phyloP scores from a whole-genome alignment of 1,140 invertebrate species.

The Cylas formicarius region DNA sequence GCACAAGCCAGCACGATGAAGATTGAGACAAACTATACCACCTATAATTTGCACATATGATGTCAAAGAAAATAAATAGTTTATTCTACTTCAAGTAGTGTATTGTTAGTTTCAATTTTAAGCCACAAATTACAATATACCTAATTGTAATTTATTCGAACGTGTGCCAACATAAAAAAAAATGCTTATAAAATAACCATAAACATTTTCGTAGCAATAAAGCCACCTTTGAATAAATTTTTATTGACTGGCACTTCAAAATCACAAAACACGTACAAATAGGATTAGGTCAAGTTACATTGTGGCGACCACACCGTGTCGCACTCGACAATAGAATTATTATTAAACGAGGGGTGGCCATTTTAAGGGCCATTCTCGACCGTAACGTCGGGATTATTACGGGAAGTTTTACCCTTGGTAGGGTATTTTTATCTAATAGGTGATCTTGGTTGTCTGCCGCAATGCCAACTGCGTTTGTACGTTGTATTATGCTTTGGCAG shows the following conservation, averaged over 20 bases:
- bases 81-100: no score
- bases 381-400: conserved; percentile 2
- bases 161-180: conserved; percentile 4
- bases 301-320: conserved; percentile 32
- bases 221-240: conserved; percentile 31
- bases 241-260: conserved; percentile 30
- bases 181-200: conserved; percentile 12
- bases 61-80: no score
- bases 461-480: conserved; percentile 26
- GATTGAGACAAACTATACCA: no score
- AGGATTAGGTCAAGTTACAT: conserved; percentile 34
- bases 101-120: no score
- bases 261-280: conserved; percentile 34
- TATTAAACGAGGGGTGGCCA: conserved; percentile 25
- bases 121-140: no score
- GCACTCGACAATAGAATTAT: conserved; percentile 29
- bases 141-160: conserved; percentile 23
- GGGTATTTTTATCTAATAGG: conserved; percentile 20
- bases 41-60: no score
- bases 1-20: no score
- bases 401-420: conserved; percentile 4
- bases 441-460: conserved; percentile 25
- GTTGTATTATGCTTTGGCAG: conserved; percentile 22
- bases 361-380: conserved; percentile 10
- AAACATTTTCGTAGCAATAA: conserved; percentile 15